Base-by-base conservation (phyloP, 2,113 vertebrate species). In the Rousettus leschenaultii region DNA sequence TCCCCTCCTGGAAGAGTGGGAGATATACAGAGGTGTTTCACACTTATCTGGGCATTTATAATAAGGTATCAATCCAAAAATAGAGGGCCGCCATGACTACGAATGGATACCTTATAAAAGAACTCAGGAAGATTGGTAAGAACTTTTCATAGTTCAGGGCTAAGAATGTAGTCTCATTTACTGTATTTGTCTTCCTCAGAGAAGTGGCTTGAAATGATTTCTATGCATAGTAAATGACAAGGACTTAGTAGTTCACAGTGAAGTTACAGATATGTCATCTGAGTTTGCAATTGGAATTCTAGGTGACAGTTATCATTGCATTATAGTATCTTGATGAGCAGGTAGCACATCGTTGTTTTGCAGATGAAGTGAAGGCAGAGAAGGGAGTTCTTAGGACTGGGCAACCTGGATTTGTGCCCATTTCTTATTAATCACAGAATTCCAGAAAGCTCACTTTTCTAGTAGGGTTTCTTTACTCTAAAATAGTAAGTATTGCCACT, bases 401-500 rank as follows among this genome's bases (percentile, higher is more conserved):
- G 59, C 57, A 57, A 51, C 24, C 70, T 86, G 59, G 71, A 90
- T 90, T 68, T 30, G 38, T 89, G 84, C 71, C 75, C 38, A 43
- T 78, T 48, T 94, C 87, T 96, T 91, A 35, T 92, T 65, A 90
- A 83, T 85, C 66, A 80, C n/a, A 95, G 92, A 95, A 55, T 95
- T 95, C 75, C 38, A 2, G 92, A 85, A 95, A 84, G 28, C 35
- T 82, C 48, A 45, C 53, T 94, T 96, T 93, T 33, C 91, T 26
- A n/a, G 74, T 15, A 70, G 75, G 86, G 22, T 14, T 61, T 53
- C 43, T 96, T 93, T 84, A 45, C 80, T 95, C 75, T 48, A n/a
- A 79, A 93, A 91, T 88, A 85, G 74, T 51, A 92, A 86, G 10
- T n/a, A 33, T 65, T 73, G 51, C 65, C 24, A 48, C 61, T 78